phyloP scores from a whole-genome alignment of 2,113 vertebrate genomes.

The Litocranius walleri region DNA sequence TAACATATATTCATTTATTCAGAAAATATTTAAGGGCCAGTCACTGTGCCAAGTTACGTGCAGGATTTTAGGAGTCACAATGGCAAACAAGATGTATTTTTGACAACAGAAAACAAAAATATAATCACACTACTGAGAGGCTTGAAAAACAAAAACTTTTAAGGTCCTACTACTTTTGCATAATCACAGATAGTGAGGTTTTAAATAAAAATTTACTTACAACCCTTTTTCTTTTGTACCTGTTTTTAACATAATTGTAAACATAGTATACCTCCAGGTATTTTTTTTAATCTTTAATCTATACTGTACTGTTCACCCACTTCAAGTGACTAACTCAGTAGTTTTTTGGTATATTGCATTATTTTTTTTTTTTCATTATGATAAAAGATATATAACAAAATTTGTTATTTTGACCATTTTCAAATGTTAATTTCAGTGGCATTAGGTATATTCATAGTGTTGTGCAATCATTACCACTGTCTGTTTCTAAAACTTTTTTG shows the following conservation, averaged over 20 bases:
- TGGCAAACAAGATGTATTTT: neutral
- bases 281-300: neutral
- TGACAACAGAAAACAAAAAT: neutral
- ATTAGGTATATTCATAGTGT: neutral
- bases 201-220: neutral
- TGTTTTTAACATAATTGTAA: neutral
- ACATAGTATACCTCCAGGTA: neutral
- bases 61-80: neutral
- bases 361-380: neutral
- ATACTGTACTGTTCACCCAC: neutral
- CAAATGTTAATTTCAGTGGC: neutral
- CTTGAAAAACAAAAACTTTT: neutral
- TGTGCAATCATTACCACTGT: neutral
- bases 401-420: neutral
- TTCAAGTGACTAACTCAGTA: neutral
- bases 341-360: neutral
- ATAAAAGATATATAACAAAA: neutral
- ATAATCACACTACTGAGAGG: neutral
- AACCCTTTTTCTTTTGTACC: neutral
- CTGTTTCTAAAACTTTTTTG: neutral
- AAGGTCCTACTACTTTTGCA: neutral
- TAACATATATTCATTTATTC: neutral
- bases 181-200: neutral
- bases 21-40: neutral
- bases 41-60: neutral